A percentile compares a stretch with the other conserved stretches of the same genome.
Evolutionary conservation across 2,113 vertebrate genomes (phyloP).

Genomic region (Anarhynchus alexandrinus): DNA sequence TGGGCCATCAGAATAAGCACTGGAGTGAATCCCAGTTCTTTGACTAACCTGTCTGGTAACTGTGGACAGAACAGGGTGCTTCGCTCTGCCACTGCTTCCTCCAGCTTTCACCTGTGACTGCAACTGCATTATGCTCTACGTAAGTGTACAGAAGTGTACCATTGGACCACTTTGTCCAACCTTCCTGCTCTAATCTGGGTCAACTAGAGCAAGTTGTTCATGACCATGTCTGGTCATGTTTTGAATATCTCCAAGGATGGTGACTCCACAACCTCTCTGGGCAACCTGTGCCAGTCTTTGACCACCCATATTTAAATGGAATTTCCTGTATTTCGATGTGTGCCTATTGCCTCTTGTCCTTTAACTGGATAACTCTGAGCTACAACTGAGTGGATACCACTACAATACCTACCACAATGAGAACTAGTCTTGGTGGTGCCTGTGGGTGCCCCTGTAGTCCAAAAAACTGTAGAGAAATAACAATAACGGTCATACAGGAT

Average conservation of each 20-base stretch:
- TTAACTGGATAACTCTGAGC: background rate
- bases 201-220: background rate
- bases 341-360: background rate
- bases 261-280: background rate
- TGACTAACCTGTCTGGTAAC: background rate
- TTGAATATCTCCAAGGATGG: background rate
- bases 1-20: background rate
- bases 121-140: background rate
- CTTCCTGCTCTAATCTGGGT: background rate
- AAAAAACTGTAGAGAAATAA: background rate
- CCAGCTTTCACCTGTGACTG: background rate
- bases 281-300: background rate
- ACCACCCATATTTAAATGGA: background rate
- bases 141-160: background rate
- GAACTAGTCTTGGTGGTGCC: background rate
- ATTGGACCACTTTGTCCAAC: background rate
- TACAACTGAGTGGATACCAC: background rate
- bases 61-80: background rate
- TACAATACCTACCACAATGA: background rate
- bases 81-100: background rate
- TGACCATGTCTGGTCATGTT: background rate
- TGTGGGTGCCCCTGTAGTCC: background rate
- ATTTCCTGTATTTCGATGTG: background rate
- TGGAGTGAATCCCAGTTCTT: background rate
- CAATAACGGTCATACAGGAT: background rate